Evolutionary conservation across 2,113 vertebrate species (phyloP).

Genomic region (Actenoides lindsayi): DNA sequence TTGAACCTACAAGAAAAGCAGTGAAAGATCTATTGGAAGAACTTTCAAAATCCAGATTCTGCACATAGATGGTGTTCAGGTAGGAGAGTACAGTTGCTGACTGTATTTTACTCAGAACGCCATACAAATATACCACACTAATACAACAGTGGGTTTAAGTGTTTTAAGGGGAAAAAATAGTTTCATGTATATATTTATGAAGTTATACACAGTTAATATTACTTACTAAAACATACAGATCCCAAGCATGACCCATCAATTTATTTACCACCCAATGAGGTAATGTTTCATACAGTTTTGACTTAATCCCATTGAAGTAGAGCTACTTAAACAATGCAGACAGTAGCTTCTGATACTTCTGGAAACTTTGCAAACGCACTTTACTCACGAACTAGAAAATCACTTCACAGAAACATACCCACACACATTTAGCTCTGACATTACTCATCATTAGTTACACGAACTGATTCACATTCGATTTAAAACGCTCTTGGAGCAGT

Average conservation of each 20-base stretch:
- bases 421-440: background rate
- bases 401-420: background rate
- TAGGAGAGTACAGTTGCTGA: too few relatives aligned
- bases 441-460: fast-evolving
- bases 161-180: background rate
- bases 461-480: background rate
- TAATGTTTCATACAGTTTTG: background rate
- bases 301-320: background rate
- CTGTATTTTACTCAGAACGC: background rate
- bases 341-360: background rate
- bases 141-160: background rate
- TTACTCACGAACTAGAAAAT: background rate
- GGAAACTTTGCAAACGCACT: background rate
- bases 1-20: background rate
- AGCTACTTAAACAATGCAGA: background rate
- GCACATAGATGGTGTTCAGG: too few relatives aligned
- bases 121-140: background rate
- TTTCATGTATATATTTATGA: background rate
- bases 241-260: background rate
- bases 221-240: background rate
- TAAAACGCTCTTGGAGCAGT: background rate
- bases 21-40: background rate
- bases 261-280: background rate
- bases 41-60: background rate
- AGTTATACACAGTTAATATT: background rate